Conservation (phyloP, 2,888 invertebrate species). For the Carabus problematicus region DNA sequence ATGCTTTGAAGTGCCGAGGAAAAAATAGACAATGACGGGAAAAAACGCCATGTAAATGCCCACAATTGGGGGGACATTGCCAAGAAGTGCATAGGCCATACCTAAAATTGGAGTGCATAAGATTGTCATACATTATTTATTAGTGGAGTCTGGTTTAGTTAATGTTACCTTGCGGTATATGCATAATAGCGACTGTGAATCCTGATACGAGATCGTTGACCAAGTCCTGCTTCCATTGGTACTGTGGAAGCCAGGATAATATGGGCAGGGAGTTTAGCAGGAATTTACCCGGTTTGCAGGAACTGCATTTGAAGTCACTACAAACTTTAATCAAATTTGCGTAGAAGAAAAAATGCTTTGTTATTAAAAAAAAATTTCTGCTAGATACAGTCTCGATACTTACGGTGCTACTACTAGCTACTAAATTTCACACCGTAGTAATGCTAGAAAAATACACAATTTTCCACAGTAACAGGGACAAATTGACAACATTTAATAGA, state of each 20-base stretch:
- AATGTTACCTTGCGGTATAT: conserved; percentile 77
- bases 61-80: conserved; percentile 63
- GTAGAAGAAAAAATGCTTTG: conserved; percentile 16
- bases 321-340: conserved; percentile 10
- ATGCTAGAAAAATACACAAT: conserved; percentile 16
- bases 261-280: conserved; percentile 61
- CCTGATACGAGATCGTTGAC: conserved; percentile 80
- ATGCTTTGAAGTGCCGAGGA: conserved; percentile 58
- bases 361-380: no score
- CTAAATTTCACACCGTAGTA: no score
- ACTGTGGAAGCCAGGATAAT: conserved; percentile 68
- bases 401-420: no score
- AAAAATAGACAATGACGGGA: conserved; percentile 59
- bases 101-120: conserved; percentile 60
- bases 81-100: conserved; percentile 64
- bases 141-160: no score
- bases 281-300: conserved; percentile 46
- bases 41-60: conserved; percentile 67
- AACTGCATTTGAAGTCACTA: conserved; percentile 44
- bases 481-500: no score
- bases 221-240: conserved; percentile 67
- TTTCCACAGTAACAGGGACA: no score
- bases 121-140: conserved; percentile 6
- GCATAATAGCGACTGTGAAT: conserved; percentile 83
- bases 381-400: no score